Conservation (phyloP, 2,797 vertebrate genomes). For the Mus caroli region DNA sequence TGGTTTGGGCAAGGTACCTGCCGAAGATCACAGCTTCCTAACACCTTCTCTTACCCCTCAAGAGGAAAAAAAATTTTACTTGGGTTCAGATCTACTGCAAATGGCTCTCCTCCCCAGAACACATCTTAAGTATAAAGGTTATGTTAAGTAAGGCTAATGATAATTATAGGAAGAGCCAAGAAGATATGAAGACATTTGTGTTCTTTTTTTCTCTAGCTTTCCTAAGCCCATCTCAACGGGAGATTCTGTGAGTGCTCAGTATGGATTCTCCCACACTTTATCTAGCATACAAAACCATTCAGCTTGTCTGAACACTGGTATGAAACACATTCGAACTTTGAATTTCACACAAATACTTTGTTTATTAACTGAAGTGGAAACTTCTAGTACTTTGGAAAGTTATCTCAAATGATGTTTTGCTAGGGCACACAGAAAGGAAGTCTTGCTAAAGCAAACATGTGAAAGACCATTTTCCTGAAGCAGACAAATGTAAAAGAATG, state of each 20-base stretch:
- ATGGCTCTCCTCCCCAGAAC: neutral
- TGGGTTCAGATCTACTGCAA: neutral
- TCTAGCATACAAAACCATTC: fast-evolving
- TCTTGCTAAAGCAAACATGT: neutral
- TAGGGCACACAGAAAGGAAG: neutral
- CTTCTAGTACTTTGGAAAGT: neutral
- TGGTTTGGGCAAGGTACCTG: neutral
- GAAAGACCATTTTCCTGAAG: neutral
- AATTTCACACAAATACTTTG: neutral
- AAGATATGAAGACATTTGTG: neutral
- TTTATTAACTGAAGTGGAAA: neutral
- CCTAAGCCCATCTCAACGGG: neutral
- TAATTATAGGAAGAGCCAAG: neutral
- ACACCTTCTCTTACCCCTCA: fast-evolving
- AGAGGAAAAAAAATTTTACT: neutral
- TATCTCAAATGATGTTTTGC: neutral
- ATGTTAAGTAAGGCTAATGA: too few species aligned
- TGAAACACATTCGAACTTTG: fast-evolving
- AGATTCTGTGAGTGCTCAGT: fast-evolving
- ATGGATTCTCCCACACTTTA: fast-evolving
- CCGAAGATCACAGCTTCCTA: neutral
- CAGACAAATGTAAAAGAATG: neutral
- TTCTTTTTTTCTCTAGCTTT: neutral
- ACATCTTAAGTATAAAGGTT: neutral
- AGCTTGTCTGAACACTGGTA: too few species aligned